Conservation (phyloP, 2,797 vertebrate species). For the Acrossocheilus fasciatus region DNA sequence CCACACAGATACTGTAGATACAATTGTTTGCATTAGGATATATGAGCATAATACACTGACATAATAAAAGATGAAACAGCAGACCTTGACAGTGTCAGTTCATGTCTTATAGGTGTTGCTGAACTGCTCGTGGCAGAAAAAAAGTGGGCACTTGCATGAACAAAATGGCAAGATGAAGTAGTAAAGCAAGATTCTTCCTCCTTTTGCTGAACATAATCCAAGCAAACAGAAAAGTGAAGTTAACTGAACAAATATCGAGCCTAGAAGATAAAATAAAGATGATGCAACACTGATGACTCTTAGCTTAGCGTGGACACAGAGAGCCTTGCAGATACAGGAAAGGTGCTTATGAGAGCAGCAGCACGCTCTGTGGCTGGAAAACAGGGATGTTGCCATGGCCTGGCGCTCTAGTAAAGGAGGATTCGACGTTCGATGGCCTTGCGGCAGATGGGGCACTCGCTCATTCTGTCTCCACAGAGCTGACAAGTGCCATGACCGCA, state of each 20-base stretch:
- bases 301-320: slow-evolving; percentile 41
- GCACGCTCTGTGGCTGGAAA: slow-evolving; percentile 34
- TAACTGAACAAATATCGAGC: background rate
- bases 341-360: slow-evolving; percentile 19
- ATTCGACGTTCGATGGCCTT: slow-evolving; percentile 98
- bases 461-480: slow-evolving; percentile 98
- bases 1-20: slow-evolving; percentile 29
- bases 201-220: slow-evolving; percentile 6
- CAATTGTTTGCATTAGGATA: slow-evolving; percentile 65
- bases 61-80: slow-evolving; percentile 16
- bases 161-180: background rate
- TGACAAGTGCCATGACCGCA: slow-evolving; percentile 98
- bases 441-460: slow-evolving; percentile 98
- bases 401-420: slow-evolving; percentile 89
- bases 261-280: background rate
- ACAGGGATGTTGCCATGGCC: slow-evolving; percentile 32
- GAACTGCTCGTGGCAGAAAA: background rate
- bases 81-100: slow-evolving; percentile 29
- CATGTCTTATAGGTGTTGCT: background rate
- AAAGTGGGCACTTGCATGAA: slow-evolving; percentile 25
- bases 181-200: slow-evolving; percentile 19
- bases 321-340: slow-evolving; percentile 31
- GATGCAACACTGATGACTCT: slow-evolving; percentile 55
- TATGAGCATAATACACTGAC: slow-evolving; percentile 37
- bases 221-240: slow-evolving; percentile 23